These are phyloP conservation scores for Frankliniella intonsa DNA, from an alignment of 2,888 invertebrate species.

Conservation along the genomic window DNA sequence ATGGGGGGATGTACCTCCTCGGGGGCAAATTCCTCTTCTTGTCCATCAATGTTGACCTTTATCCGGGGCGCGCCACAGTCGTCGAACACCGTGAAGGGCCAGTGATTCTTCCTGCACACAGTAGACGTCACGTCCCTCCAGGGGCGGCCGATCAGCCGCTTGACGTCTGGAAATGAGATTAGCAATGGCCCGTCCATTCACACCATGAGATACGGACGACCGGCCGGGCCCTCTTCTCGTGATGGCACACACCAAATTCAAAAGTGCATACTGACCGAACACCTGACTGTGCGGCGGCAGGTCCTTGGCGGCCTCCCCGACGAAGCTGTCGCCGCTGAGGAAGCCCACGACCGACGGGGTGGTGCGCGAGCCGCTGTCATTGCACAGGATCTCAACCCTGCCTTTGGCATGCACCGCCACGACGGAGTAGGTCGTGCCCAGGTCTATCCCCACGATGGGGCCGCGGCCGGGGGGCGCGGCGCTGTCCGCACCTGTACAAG, in stretches of 20 bases:
- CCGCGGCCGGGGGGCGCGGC: not conserved
- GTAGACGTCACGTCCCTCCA: not conserved
- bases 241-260: not conserved
- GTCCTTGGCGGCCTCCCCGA: not conserved
- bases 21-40: not conserved
- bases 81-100: not conserved
- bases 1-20: not conserved
- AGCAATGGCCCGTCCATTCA: not conserved
- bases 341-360: not conserved
- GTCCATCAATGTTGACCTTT: not conserved
- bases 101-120: not conserved
- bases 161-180: not conserved
- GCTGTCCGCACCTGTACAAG: not conserved
- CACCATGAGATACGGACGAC: not conserved
- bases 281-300: not conserved
- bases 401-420: not conserved
- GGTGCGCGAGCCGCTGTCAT: not conserved
- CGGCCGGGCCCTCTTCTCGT: not conserved
- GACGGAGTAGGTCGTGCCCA: not conserved
- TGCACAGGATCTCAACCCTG: not conserved
- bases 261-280: not conserved
- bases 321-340: not conserved
- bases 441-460: not conserved
- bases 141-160: not conserved
- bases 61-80: not conserved